A percentile compares a stretch with the other conserved stretches of the same genome.
Conservation (phyloP, 2,888 invertebrate genomes). For the Drosophila emarginata region DNA sequence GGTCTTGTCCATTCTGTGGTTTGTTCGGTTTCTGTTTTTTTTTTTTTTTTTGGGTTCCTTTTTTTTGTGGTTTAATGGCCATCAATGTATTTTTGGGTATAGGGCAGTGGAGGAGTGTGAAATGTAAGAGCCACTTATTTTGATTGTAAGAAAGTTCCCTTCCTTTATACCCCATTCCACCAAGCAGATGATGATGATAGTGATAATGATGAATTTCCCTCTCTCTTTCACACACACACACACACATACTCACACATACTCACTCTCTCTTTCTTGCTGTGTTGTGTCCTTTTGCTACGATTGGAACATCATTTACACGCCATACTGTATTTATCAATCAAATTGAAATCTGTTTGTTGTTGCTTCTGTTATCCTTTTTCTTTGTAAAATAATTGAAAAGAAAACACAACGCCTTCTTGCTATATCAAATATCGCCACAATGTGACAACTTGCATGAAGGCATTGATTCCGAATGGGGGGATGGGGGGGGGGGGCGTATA, state of each 20-base stretch:
- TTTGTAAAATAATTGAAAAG: slow-evolving; percentile 63
- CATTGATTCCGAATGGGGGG: slow-evolving; percentile 20
- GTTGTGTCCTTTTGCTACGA: slow-evolving; percentile 49
- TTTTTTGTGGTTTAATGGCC: slow-evolving; percentile 49
- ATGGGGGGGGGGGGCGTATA: too few species aligned
- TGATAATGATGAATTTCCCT: slow-evolving; percentile 26
- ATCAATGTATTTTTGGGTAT: slow-evolving; percentile 56
- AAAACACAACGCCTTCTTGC: slow-evolving; percentile 23
- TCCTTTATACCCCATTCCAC: background rate
- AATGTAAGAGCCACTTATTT: slow-evolving; percentile 78
- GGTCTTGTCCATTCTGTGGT: slow-evolving; percentile 44
- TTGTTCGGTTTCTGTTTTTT: slow-evolving; percentile 21
- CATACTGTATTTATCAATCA: slow-evolving; percentile 70
- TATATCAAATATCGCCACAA: background rate
- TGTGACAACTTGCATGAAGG: slow-evolving; percentile 16
- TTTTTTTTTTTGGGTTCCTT: slow-evolving; percentile 29
- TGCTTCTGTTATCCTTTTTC: slow-evolving; percentile 14
- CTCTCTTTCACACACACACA: too few species aligned
- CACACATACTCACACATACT: too few species aligned
- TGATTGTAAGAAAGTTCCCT: slow-evolving; percentile 56
- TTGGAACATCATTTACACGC: slow-evolving; percentile 65
- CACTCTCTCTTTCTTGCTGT: slow-evolving; percentile 23
- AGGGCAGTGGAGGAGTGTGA: slow-evolving; percentile 51
- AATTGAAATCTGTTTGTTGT: slow-evolving; percentile 75
- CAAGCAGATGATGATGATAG: slow-evolving; percentile 51